Conservation (phyloP, 2,797 vertebrate species). For the Gobionotothen gibberifrons region DNA sequence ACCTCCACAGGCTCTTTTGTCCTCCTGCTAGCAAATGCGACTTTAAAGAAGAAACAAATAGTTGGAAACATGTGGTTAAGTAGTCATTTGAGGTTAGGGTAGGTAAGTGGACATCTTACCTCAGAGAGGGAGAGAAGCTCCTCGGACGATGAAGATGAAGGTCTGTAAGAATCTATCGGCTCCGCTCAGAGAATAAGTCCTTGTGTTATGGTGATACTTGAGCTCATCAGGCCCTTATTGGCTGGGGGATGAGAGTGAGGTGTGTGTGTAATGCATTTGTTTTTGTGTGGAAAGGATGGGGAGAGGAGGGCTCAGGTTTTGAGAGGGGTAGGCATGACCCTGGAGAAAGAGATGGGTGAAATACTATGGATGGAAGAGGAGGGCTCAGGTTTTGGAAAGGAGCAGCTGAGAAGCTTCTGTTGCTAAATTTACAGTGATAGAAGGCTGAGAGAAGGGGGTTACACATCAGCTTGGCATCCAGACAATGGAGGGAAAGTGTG, state of each 20-base stretch:
- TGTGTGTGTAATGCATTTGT: slow-evolving; percentile 54
- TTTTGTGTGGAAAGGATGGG: slow-evolving; percentile 9
- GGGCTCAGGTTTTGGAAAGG: slow-evolving; percentile 84
- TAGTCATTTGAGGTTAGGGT: not conserved
- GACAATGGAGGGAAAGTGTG: slow-evolving; percentile 72
- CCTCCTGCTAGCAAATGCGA: not conserved
- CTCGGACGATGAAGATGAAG: slow-evolving; percentile 79
- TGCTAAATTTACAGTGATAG: slow-evolving; percentile 89
- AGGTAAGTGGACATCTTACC: slow-evolving; percentile 77
- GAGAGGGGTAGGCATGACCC: slow-evolving; percentile 77
- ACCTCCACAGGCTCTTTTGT: too few relatives aligned
- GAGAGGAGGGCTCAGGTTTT: slow-evolving; percentile 10
- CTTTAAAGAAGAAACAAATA: not conserved
- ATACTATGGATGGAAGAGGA: slow-evolving; percentile 81
- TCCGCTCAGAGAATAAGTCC: slow-evolving; percentile 78
- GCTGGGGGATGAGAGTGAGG: slow-evolving; percentile 72
- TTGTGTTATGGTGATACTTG: slow-evolving; percentile 91
- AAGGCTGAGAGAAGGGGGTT: slow-evolving; percentile 60
- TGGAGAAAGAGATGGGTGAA: slow-evolving; percentile 85
- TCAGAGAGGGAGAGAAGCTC: slow-evolving; percentile 82
- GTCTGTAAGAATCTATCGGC: slow-evolving; percentile 79
- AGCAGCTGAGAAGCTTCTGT: slow-evolving; percentile 83
- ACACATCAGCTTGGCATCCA: slow-evolving; percentile 78
- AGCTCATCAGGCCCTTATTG: slow-evolving; percentile 89
- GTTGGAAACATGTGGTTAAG: not conserved